Percentiles rank a stretch among this genome's conserved stretches.
Conservation (phyloP, 2,888 invertebrate species). For the Doris montereyensis region DNA sequence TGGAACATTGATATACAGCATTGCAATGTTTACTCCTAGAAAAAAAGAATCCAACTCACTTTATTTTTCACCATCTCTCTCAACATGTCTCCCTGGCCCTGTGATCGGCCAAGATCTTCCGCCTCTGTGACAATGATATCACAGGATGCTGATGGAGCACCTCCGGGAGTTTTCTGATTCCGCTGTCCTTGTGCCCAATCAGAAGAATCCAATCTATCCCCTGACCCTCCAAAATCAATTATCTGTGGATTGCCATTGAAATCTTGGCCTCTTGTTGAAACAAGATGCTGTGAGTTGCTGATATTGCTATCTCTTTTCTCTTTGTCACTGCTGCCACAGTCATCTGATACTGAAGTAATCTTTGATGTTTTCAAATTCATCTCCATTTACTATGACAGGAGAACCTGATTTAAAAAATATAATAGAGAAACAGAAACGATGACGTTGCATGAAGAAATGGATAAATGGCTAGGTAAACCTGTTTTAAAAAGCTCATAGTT, state of each 20-base stretch:
- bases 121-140: conserved; percentile 62
- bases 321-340: conserved; percentile 4
- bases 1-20: too few relatives aligned
- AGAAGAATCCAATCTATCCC: conserved; percentile 26
- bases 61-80: conserved; percentile 95
- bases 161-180: not conserved
- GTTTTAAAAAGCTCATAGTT: too few relatives aligned
- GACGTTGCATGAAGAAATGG: too few relatives aligned
- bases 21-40: too few relatives aligned
- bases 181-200: conserved; percentile 41
- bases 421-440: not conserved
- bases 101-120: conserved; percentile 47
- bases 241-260: not conserved
- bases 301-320: not conserved
- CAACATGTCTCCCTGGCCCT: conserved; percentile 85
- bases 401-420: conserved; percentile 59
- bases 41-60: too few relatives aligned
- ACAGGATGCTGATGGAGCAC: conserved; percentile 50
- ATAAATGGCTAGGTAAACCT: too few relatives aligned
- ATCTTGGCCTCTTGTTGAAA: not conserved
- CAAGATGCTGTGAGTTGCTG: not conserved
- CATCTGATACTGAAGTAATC: conserved; percentile 45
- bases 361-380: conserved; percentile 72
- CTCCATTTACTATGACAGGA: conserved; percentile 71
- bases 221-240: conserved; percentile 18